These are phyloP conservation scores for Tragelaphus imberbis DNA, from an alignment of 2,113 vertebrate genomes.

Conservation along the genomic window DNA sequence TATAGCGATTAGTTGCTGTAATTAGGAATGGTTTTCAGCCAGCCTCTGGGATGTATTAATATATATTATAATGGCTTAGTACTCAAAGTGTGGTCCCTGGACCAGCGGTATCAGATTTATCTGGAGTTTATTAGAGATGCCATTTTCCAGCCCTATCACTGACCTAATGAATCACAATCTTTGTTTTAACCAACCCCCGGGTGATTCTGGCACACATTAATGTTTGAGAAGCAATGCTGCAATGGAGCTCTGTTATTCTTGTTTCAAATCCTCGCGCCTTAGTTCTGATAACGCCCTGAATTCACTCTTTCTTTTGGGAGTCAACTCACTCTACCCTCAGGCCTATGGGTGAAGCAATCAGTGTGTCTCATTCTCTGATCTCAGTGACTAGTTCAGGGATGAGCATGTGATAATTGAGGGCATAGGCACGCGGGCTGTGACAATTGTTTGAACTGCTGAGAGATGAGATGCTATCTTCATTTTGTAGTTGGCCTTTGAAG, in stretches of 20 bases:
- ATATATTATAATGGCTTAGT: too few relatives aligned
- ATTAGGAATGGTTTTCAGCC: background rate
- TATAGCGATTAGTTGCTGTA: background rate
- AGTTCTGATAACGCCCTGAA: background rate
- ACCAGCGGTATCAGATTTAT: background rate
- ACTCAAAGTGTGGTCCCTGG: background rate
- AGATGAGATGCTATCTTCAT: background rate
- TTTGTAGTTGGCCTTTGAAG: background rate
- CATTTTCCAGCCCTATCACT: background rate
- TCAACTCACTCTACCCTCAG: background rate
- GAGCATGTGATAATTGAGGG: background rate
- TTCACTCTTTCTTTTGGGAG: background rate
- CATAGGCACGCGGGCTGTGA: background rate
- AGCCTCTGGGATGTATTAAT: background rate
- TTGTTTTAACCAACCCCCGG: background rate
- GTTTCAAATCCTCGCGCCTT: background rate
- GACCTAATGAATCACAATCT: background rate
- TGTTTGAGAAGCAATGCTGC: background rate
- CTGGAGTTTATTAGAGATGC: background rate
- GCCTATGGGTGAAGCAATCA: background rate
- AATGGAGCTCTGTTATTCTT: background rate
- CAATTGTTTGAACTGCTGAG: background rate
- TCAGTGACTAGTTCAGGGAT: background rate
- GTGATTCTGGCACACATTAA: background rate
- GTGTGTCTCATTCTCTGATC: background rate